A percentile compares a stretch with the other conserved stretches of the same genome.
These are phyloP conservation scores for Cepaea nemoralis DNA, from an alignment of 1,140 invertebrate genomes.

Conservation along the genomic window DNA sequence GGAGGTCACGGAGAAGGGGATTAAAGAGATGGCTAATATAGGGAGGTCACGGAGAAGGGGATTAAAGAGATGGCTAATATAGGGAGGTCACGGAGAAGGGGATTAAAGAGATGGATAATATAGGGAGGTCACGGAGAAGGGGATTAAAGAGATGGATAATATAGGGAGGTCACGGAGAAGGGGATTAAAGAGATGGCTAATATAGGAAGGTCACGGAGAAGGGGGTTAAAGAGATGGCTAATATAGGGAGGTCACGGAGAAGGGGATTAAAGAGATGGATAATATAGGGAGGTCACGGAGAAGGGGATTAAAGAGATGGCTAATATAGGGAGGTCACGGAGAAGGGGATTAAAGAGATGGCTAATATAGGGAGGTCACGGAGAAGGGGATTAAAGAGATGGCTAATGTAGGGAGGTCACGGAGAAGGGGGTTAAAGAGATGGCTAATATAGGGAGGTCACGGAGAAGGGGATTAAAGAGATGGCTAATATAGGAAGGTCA, in stretches of 20 bases:
- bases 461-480: not conserved
- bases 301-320: not conserved
- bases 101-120: not conserved
- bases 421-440: not conserved
- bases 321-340: not conserved
- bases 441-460: no score
- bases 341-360: not conserved
- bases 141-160: not conserved
- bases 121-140: not conserved
- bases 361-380: not conserved
- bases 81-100: not conserved
- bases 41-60: no score
- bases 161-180: not conserved
- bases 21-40: no score
- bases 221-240: no score
- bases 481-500: not conserved
- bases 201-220: no score
- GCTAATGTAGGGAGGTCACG: not conserved
- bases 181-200: no score
- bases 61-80: no score
- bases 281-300: not conserved
- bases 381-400: not conserved
- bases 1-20: no score
- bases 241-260: no score
- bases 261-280: not conserved